A percentile compares a stretch with the other conserved stretches of the same genome.
Evolutionary conservation across 2,113 vertebrate species (phyloP).

Genomic region (Promerops cafer): DNA sequence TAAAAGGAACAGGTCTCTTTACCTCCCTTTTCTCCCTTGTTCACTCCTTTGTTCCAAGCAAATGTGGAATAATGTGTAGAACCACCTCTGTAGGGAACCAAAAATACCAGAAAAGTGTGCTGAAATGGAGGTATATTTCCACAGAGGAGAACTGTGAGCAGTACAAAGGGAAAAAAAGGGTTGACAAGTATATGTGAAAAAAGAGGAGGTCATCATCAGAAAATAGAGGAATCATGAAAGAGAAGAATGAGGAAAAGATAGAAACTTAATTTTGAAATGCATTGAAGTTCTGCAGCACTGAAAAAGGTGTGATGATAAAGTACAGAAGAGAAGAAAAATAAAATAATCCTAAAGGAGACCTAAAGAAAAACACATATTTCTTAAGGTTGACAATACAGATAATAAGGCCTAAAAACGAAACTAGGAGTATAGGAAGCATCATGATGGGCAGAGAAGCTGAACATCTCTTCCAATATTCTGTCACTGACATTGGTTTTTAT

Average conservation of each 20-base stretch:
- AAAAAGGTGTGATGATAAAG: not conserved
- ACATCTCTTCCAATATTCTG: not conserved
- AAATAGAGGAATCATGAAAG: no score
- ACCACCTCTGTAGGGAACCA: not conserved
- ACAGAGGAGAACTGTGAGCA: not conserved
- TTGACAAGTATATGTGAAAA: not conserved
- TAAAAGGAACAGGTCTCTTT: not conserved
- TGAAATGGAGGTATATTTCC: not conserved
- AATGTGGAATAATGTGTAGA: not conserved
- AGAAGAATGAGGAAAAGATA: not conserved
- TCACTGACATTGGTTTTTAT: not conserved
- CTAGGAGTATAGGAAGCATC: not conserved
- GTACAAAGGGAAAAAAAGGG: not conserved
- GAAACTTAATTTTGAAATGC: not conserved
- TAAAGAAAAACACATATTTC: not conserved
- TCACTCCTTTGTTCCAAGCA: not conserved
- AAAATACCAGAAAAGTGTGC: not conserved
- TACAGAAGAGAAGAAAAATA: not conserved
- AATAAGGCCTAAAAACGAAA: not conserved
- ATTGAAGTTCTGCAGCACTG: not conserved
- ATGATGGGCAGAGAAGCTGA: not conserved
- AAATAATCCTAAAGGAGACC: not conserved
- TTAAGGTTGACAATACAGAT: not conserved
- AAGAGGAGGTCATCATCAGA: not conserved
- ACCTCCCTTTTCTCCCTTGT: not conserved